Base-by-base conservation (phyloP, 92 coral and sea anemone genomes). In the Pocillopora grandis region DNA sequence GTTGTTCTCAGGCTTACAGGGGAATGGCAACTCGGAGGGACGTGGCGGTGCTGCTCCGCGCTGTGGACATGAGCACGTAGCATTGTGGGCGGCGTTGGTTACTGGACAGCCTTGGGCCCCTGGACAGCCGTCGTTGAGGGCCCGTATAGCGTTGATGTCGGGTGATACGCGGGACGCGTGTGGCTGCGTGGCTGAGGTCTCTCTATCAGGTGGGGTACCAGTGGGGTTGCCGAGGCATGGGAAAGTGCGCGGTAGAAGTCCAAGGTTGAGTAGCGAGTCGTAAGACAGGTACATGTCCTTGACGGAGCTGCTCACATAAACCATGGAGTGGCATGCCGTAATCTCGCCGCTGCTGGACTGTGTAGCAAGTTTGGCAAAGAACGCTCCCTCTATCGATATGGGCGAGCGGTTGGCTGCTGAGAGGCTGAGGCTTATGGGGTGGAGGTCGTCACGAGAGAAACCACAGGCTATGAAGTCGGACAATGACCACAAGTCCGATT, bases 341-440 rank as follows among this genome's bases (percentile, higher is more conserved):
- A 56, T 69, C 61, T 86, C 83, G 17, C 91, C 90, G 61, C 66
- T 77, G 19, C n/a, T 83, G 66, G 64, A 49, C 23, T 31, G 27
- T 31, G 90, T 71, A 5, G 87, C 72, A 76, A 94, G 89, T 87
- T 70, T 85, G 63, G 95, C 93, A 20, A 91, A 91, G 89, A 93
- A 93, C n/a, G 93, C 95, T 2, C 93, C 93, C 75, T 86, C 91
- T n/a, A 91, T 93, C 35, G 91, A 35, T 71, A 93, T 93, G 80
- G 94, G 91, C 27, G 91, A 93, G 89, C 91, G 93, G 93, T 93
- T 93, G 61, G 94, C 90, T 64, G 94, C 91, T 23, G 97, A 88
- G 67, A 87, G 77, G 72, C 87, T 66, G 37, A 89, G 87, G 42
- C 70, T 62, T 12, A 89, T 64, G 64, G 92, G 92, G 4, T 13